Conservation (phyloP, 2,888 invertebrate species). For the Leucozona laternaria region DNA sequence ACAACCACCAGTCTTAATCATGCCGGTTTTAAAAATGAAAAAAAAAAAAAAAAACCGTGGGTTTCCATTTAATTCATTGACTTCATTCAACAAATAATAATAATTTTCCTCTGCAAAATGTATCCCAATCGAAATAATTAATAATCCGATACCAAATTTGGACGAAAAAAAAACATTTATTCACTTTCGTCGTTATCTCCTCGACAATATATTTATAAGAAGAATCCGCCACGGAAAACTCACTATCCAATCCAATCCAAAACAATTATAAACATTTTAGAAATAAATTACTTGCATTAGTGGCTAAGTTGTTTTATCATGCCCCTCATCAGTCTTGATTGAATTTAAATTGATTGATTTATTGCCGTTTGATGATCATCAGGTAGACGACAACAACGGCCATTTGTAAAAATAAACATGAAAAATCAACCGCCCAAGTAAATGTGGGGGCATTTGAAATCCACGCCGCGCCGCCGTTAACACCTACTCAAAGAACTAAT, state of each 20-base stretch:
- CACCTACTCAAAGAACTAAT: slow-evolving; percentile 55
- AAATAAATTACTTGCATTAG: slow-evolving; percentile 68
- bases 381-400: slow-evolving; percentile 61
- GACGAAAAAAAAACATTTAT: slow-evolving; percentile 15
- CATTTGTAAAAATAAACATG: slow-evolving; percentile 1
- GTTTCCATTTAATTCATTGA: slow-evolving; percentile 43
- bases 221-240: slow-evolving; percentile 26
- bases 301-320: slow-evolving; percentile 47
- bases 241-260: slow-evolving; percentile 1
- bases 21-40: slow-evolving; percentile 9
- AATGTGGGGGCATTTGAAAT: slow-evolving; percentile 67
- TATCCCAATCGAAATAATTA: slow-evolving; percentile 51
- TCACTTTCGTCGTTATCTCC: slow-evolving; percentile 22
- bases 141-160: slow-evolving; percentile 45
- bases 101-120: slow-evolving; percentile 31
- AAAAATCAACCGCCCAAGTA: slow-evolving; percentile 45
- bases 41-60: slow-evolving; percentile 44
- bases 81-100: slow-evolving; percentile 13
- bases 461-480: too few relatives aligned
- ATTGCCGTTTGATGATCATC: slow-evolving; percentile 68
- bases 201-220: neutral
- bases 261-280: slow-evolving; percentile 54
- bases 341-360: slow-evolving; percentile 76
- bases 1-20: slow-evolving; percentile 40
- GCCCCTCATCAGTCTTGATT: slow-evolving; percentile 65